Evolutionary conservation across 2,888 invertebrate genomes (phyloP).

Genomic region (Coenonympha glycerion): DNA sequence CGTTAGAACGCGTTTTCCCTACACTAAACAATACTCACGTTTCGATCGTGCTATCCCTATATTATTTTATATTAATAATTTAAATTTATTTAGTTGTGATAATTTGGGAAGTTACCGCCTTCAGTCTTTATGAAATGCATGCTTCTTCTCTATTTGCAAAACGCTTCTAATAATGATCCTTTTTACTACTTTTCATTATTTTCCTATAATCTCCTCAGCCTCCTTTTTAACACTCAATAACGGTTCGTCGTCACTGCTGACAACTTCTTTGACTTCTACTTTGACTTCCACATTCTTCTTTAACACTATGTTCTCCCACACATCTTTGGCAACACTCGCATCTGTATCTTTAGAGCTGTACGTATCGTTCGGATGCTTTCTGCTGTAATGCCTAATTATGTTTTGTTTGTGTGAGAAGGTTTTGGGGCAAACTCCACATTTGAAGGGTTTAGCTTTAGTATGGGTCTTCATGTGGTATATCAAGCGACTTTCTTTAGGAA

Average conservation of each 20-base stretch:
- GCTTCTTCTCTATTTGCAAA: neutral
- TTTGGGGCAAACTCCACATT: conserved; percentile 47
- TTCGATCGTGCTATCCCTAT: too few species aligned
- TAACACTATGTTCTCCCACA: conserved; percentile 46
- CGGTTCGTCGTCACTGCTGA: conserved; percentile 7
- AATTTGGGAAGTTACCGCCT: neutral
- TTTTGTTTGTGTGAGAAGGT: conserved; percentile 57
- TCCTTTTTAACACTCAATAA: conserved; percentile 7
- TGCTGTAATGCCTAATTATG: conserved; percentile 48
- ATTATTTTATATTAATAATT: too few species aligned
- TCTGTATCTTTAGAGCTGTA: conserved; percentile 47
- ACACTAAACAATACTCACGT: too few species aligned
- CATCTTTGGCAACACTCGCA: conserved; percentile 45
- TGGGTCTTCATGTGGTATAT: conserved; percentile 57
- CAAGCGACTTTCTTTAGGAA: conserved; percentile 52
- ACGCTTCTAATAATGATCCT: too few species aligned
- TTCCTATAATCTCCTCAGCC: conserved; percentile 4
- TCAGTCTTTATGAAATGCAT: neutral
- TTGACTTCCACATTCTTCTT: conserved; percentile 26
- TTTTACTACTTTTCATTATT: neutral
- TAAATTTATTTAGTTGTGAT: too few species aligned
- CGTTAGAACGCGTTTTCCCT: too few species aligned
- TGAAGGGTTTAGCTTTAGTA: conserved; percentile 47
- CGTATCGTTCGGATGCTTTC: conserved; percentile 49
- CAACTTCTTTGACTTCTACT: conserved; percentile 20